Evolutionary conservation across 1,140 invertebrate species (phyloP).

Genomic region (Drosophila jambulina): DNA sequence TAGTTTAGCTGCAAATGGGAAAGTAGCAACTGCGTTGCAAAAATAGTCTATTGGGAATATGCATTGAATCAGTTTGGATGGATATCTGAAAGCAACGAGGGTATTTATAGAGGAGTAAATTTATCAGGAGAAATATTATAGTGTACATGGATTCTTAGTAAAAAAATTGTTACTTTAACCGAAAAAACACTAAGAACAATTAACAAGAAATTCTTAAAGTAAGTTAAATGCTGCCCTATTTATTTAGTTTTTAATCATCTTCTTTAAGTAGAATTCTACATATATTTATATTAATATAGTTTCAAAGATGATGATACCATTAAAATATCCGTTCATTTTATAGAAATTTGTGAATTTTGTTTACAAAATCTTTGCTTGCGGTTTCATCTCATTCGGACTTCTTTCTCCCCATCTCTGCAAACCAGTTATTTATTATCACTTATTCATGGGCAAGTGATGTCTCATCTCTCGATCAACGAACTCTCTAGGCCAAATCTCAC

Average conservation of each 20-base stretch:
- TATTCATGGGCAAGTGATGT: slow-evolving; percentile 41
- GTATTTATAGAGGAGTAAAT: neutral
- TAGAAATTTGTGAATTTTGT: slow-evolving; percentile 5
- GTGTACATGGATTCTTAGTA: neutral
- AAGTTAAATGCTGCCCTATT: neutral
- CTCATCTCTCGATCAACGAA: slow-evolving; percentile 52
- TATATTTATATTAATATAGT: no score
- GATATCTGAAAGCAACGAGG: neutral
- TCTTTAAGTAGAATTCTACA: neutral
- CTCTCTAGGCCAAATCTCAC: slow-evolving; percentile 58
- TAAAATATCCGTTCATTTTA: neutral
- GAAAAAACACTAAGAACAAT: no score
- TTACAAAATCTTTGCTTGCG: slow-evolving; percentile 21
- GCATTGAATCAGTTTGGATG: slow-evolving; percentile 14
- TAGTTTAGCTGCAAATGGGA: slow-evolving; percentile 27
- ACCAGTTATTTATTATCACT: slow-evolving; percentile 36
- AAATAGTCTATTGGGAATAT: slow-evolving; percentile 1
- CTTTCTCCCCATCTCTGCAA: slow-evolving; percentile 15
- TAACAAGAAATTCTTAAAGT: neutral
- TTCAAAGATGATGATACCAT: neutral
- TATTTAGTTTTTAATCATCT: neutral
- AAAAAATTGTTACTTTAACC: no score
- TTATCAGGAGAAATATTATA: neutral
- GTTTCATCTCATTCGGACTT: slow-evolving; percentile 19
- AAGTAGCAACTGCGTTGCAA: slow-evolving; percentile 33